phyloP scores from a whole-genome alignment of 2,888 invertebrate genomes.

The Clepsis dumicolana region DNA sequence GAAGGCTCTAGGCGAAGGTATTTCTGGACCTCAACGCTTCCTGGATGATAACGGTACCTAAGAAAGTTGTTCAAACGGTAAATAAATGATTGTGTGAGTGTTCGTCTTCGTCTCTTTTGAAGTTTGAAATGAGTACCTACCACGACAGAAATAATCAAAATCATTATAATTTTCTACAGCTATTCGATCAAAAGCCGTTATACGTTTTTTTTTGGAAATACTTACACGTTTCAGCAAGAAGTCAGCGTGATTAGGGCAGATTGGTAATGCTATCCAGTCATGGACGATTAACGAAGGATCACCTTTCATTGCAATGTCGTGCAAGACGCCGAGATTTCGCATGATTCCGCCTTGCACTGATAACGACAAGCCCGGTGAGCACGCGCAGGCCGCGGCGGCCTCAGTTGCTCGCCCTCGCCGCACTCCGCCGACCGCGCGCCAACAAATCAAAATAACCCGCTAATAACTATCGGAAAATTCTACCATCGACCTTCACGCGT shows the following conservation, averaged over 20 bases:
- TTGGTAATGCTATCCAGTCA: slow-evolving; percentile 13
- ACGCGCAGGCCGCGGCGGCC: slow-evolving; percentile 45
- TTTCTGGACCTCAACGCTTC: slow-evolving; percentile 12
- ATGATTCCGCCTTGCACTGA: slow-evolving; percentile 73
- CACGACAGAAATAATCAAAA: background rate
- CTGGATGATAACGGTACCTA: slow-evolving; percentile 2
- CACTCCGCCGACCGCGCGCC: slow-evolving; percentile 51
- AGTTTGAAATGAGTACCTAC: background rate
- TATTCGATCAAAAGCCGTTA: background rate
- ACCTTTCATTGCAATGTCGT: slow-evolving; percentile 30
- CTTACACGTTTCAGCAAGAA: background rate
- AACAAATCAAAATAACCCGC: slow-evolving; percentile 36
- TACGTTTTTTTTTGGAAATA: background rate
- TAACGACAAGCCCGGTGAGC: slow-evolving; percentile 59
- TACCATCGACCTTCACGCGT: slow-evolving; percentile 70
- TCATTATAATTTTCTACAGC: background rate
- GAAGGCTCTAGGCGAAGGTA: background rate
- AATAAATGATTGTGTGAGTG: background rate
- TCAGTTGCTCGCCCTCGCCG: slow-evolving; percentile 59
- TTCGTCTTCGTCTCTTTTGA: too few relatives aligned
- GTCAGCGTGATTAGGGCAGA: slow-evolving; percentile 16
- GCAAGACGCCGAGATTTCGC: slow-evolving; percentile 62
- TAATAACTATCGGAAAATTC: slow-evolving; percentile 62
- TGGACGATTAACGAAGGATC: slow-evolving; percentile 44
- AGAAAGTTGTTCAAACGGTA: background rate